Percentiles rank a stretch among this genome's conserved stretches.
phyloP scores from a whole-genome alignment of 2,888 invertebrate species.

The Portevinia maculata region DNA sequence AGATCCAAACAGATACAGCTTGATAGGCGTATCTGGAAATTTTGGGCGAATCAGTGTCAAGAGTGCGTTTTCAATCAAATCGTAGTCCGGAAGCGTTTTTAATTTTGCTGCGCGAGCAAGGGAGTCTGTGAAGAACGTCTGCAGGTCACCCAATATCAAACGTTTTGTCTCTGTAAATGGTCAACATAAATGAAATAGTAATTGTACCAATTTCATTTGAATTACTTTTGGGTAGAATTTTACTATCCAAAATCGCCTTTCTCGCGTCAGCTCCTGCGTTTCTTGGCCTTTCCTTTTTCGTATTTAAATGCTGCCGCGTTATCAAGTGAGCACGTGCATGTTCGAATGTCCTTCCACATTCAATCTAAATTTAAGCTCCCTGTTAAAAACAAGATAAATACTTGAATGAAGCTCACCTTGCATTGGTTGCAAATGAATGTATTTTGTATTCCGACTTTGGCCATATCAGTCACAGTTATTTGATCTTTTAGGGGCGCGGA shows the following conservation, averaged over 20 bases:
- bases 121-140: conserved; percentile 1
- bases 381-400: neutral
- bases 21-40: conserved; percentile 78
- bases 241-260: neutral
- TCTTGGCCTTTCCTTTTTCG: neutral
- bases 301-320: neutral
- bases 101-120: conserved; percentile 20
- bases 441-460: neutral
- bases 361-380: neutral
- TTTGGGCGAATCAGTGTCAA: conserved; percentile 71
- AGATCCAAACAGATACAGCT: conserved; percentile 86
- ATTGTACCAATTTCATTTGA: neutral
- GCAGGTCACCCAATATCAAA: conserved; percentile 13
- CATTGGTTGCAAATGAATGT: neutral
- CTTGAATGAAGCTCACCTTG: neutral
- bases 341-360: neutral
- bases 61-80: conserved; percentile 75
- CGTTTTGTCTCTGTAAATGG: conserved; percentile 29
- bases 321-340: neutral
- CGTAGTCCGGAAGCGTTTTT: conserved; percentile 17
- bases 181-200: neutral
- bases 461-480: neutral
- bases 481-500: neutral
- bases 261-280: neutral
- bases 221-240: neutral